Percentiles rank a stretch among this genome's conserved stretches.
Conservation (phyloP, 2,888 invertebrate species). For the Tholera decimalis region DNA sequence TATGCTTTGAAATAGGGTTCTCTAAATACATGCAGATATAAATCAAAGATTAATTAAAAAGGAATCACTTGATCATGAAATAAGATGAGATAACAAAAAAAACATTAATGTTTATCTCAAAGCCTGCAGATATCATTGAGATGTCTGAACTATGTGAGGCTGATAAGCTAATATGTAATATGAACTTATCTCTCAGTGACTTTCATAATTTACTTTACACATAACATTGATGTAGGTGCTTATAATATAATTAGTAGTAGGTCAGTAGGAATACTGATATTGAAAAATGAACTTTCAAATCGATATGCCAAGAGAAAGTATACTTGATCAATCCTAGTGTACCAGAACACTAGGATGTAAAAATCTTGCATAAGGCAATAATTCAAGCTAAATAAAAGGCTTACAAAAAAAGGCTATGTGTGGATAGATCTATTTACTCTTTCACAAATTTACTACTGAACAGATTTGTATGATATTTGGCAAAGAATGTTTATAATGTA, state of each 20-base stretch:
- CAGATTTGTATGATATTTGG: too few species aligned
- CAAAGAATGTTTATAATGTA: too few species aligned
- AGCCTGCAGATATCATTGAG: slow-evolving; percentile 58
- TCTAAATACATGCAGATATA: neutral
- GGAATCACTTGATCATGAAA: slow-evolving; percentile 4
- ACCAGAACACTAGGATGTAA: neutral
- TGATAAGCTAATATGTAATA: slow-evolving; percentile 50
- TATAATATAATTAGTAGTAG: slow-evolving; percentile 6
- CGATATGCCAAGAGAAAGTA: neutral
- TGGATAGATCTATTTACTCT: too few species aligned
- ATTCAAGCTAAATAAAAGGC: neutral
- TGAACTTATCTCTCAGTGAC: slow-evolving; percentile 50
- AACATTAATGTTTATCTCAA: slow-evolving; percentile 33
- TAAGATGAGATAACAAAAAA: slow-evolving; percentile 11
- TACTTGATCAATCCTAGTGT: too few species aligned
- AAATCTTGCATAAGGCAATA: neutral
- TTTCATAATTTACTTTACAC: slow-evolving; percentile 46
- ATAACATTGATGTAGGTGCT: slow-evolving; percentile 2
- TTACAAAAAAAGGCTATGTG: neutral
- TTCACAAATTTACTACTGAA: too few species aligned
- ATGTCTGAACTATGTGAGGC: slow-evolving; percentile 47
- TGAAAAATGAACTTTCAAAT: neutral
- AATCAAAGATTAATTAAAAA: slow-evolving; percentile 11
- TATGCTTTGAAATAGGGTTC: neutral
- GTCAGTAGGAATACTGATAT: neutral